Percentiles rank a stretch among this genome's conserved stretches.
Evolutionary conservation across 2,797 vertebrate genomes (phyloP).

Genomic region (Ibycter americanus): DNA sequence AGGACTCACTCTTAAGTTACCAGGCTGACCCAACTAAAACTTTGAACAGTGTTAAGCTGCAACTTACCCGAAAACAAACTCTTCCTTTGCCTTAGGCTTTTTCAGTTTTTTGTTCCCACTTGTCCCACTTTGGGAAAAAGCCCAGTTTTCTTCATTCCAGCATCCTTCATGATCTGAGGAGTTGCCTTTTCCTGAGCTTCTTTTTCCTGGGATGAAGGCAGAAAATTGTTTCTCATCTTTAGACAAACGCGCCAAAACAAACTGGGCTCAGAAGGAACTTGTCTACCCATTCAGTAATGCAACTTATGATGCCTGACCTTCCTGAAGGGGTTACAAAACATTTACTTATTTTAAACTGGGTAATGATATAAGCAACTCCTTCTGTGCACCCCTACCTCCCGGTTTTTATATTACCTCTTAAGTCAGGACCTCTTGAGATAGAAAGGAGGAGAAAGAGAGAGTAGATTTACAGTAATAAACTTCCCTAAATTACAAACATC

Average conservation of each 20-base stretch:
- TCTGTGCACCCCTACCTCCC: no score
- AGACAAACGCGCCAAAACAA: neutral
- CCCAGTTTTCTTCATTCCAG: constrained; percentile 95
- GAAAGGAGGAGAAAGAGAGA: neutral
- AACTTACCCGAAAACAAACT: constrained; percentile 88
- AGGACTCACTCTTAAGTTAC: neutral
- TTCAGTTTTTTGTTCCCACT: constrained; percentile 95
- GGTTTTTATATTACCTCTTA: neutral
- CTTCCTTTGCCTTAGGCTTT: constrained; percentile 94
- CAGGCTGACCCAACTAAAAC: neutral
- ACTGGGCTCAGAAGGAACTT: neutral
- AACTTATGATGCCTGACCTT: neutral
- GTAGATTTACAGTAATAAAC: neutral
- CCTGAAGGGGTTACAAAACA: neutral
- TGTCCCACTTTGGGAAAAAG: constrained; percentile 82
- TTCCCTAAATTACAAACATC: neutral
- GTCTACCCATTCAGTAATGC: neutral
- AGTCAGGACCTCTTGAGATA: neutral
- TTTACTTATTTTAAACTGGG: neutral
- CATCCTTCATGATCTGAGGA: constrained; percentile 91
- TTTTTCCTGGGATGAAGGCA: constrained; percentile 84
- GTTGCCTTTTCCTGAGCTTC: constrained; percentile 90
- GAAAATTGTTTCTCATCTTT: constrained; percentile 21
- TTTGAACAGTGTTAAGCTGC: neutral
- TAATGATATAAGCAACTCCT: neutral